Evolutionary conservation across 2,888 invertebrate species (phyloP).

Genomic region (Temnothorax rugatulus): DNA sequence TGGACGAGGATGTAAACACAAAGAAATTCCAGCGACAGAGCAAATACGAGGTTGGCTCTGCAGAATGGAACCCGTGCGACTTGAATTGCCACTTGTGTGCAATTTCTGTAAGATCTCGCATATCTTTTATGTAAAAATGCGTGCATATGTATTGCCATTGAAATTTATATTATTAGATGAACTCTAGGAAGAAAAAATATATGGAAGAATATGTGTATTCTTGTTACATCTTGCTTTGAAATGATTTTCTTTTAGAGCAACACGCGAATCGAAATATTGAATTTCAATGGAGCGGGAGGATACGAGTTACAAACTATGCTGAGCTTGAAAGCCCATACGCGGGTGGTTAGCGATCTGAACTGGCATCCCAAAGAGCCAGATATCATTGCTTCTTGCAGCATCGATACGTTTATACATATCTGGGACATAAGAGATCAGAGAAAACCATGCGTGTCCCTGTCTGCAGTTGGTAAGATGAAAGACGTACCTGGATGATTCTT

Average conservation of each 20-base stretch:
- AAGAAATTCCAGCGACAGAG: slow-evolving; percentile 95
- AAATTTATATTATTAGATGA: background rate
- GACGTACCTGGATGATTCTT: background rate
- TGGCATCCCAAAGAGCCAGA: slow-evolving; percentile 94
- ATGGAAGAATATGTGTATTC: background rate
- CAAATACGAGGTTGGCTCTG: slow-evolving; percentile 97
- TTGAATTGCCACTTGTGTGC: slow-evolving; percentile 94
- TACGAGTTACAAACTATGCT: slow-evolving; percentile 90
- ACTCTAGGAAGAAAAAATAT: background rate
- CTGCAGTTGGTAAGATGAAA: slow-evolving; percentile 92
- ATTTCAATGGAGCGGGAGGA: slow-evolving; percentile 89
- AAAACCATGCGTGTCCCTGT: slow-evolving; percentile 93
- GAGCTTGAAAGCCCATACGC: slow-evolving; percentile 93
- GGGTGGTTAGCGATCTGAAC: slow-evolving; percentile 96
- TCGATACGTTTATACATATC: slow-evolving; percentile 96
- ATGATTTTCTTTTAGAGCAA: slow-evolving; percentile 90
- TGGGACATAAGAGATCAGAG: slow-evolving; percentile 97
- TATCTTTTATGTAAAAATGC: slow-evolving; percentile 20
- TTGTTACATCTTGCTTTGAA: background rate
- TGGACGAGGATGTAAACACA: slow-evolving; percentile 90
- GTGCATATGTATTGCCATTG: background rate
- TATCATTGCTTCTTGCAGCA: slow-evolving; percentile 95
- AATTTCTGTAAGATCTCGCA: slow-evolving; percentile 90
- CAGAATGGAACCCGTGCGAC: slow-evolving; percentile 96
- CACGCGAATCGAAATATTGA: slow-evolving; percentile 94